Evolutionary conservation across 53 echinoderm and acorn worm genomes (phyloP).

Genomic region (Actinopyga echinites): DNA sequence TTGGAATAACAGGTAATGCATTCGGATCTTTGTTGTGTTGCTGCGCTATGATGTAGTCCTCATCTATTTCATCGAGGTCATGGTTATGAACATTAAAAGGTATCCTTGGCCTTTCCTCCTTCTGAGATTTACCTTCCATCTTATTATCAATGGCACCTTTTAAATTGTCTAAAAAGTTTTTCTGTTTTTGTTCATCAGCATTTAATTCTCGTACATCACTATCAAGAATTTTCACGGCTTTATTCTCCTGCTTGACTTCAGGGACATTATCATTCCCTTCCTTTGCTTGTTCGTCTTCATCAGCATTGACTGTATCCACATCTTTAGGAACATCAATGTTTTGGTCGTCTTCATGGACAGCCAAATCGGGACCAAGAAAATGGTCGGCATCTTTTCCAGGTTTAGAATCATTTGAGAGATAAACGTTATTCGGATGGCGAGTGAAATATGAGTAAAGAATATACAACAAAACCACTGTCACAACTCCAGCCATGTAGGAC

Average conservation of each 20-base stretch:
- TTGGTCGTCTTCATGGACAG: not conserved
- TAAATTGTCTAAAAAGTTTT: not conserved
- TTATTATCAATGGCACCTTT: not conserved
- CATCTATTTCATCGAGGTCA: slow-evolving; percentile 33
- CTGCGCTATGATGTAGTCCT: slow-evolving; percentile 51
- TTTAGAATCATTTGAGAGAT: no score
- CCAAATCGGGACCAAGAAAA: slow-evolving; percentile 4
- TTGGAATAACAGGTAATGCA: slow-evolving; percentile 47
- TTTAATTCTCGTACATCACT: slow-evolving; percentile 15
- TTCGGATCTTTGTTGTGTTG: slow-evolving; percentile 57
- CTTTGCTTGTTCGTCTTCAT: not conserved
- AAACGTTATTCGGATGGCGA: not conserved
- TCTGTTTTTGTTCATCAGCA: not conserved
- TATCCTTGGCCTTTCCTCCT: not conserved
- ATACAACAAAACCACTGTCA: not conserved
- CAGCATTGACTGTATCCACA: not conserved
- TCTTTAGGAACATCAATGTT: not conserved
- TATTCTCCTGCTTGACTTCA: slow-evolving; percentile 3
- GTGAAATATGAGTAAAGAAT: not conserved
- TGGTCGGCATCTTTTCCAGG: no score
- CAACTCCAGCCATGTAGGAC: not conserved
- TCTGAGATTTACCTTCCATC: not conserved
- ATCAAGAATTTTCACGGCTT: not conserved
- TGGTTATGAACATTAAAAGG: slow-evolving; percentile 4
- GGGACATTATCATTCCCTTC: not conserved